These are phyloP conservation scores for Ochropacha duplaris DNA, from an alignment of 2,888 invertebrate genomes.

Conservation along the genomic window DNA sequence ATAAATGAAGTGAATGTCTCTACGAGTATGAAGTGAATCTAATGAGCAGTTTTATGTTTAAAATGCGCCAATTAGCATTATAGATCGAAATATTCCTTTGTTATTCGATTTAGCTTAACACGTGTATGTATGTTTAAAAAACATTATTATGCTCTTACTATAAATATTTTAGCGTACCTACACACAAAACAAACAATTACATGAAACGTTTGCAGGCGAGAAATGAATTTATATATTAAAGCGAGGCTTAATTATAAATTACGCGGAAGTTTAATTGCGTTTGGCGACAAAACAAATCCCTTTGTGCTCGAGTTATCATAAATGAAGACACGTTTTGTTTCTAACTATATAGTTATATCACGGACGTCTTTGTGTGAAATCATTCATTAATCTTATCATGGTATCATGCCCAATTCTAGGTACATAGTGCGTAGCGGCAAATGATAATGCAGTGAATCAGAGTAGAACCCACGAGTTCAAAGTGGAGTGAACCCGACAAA, in stretches of 20 bases:
- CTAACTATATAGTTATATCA: too few relatives aligned
- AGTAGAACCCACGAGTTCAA: slow-evolving; percentile 35
- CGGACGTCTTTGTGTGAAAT: not conserved
- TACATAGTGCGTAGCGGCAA: slow-evolving; percentile 16
- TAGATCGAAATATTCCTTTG: not conserved
- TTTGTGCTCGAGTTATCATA: slow-evolving; percentile 14
- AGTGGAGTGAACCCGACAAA: slow-evolving; percentile 55
- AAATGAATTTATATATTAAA: slow-evolving; percentile 1
- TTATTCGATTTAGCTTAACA: not conserved
- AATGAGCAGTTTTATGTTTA: not conserved
- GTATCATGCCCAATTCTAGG: not conserved
- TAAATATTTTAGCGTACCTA: not conserved
- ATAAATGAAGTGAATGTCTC: not conserved
- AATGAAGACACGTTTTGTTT: slow-evolving; percentile 8
- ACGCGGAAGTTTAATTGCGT: slow-evolving; percentile 31
- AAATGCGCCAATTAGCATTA: not conserved
- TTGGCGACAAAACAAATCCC: slow-evolving; percentile 25
- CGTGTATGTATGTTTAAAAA: not conserved
- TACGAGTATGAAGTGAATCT: too few relatives aligned
- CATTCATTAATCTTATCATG: not conserved
- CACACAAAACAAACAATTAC: not conserved
- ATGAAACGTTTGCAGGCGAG: not conserved
- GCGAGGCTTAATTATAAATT: slow-evolving; percentile 24
- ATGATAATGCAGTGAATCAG: slow-evolving; percentile 40
- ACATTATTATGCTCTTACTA: not conserved